Base-by-base conservation (phyloP, 2,888 invertebrate species). In the Cephus rjabovi region DNA sequence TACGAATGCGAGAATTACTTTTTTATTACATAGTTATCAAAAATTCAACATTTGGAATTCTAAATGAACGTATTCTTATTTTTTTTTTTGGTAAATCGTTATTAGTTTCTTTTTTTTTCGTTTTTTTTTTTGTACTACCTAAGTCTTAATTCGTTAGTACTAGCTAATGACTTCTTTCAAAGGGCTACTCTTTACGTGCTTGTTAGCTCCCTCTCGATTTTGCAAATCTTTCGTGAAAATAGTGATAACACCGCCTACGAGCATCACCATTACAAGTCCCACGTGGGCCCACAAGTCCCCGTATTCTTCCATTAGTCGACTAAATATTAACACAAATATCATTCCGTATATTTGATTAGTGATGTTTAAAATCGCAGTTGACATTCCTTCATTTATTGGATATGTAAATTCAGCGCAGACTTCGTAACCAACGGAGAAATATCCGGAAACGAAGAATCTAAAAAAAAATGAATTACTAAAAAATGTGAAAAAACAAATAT, bases 381-480 rank as follows among this genome's bases (percentile, higher is more conserved):
- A 94, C 0, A 94, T 95, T 12, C 95, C 94, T 90, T 95, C 95
- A 0, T 95, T 93, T 85, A 94, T 94, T 1, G 95, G 95, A 88
- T 94, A 95, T 0, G 95, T 95, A 69, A 95, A 89, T 89, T 95
- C 95, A 35, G 95, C 94, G 34, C 94, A 95, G 85, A 95, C 94
- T 87, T 95, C 95, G 89, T 95, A 95, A 0, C 95, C 95, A 31
- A 95, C 93, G 0, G 95, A 95, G 69, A 95, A 91, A 87, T 95
- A 95, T n/a, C 95, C 95, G 15, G 95, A 95, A 94, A 95, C 95
- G 90, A 95, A 95, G 87, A 95, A 95, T 77, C 95, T 94, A 89
- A 12, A 89, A 89, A 76, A 3, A 76, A 34, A 76, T 33, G 31
- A 33, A 2, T 11, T 12, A n/a, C 12, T 6, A 12, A 69, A 71